Percentiles rank a stretch among this genome's conserved stretches.
Conservation (phyloP, 2,888 invertebrate genomes). For the Microctonus brassicae region DNA sequence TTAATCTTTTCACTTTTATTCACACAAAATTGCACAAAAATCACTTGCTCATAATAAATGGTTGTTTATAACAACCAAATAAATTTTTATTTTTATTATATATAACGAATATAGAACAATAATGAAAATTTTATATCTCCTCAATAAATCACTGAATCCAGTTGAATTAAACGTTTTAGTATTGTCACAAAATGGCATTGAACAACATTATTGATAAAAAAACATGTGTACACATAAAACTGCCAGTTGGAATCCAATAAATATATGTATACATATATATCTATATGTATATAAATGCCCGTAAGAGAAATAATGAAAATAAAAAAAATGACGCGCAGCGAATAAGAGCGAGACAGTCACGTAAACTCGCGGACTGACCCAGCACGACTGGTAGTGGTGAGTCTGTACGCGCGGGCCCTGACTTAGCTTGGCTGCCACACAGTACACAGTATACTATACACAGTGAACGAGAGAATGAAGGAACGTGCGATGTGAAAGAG, state of each 20-base stretch:
- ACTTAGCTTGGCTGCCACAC: conserved; percentile 16
- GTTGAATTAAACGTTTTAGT: neutral
- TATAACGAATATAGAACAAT: neutral
- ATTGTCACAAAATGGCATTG: no score
- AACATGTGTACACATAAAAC: neutral
- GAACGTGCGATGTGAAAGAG: neutral
- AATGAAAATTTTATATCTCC: neutral
- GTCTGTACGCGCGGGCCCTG: conserved; percentile 30
- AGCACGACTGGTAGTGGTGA: conserved; percentile 63
- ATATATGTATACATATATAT: neutral
- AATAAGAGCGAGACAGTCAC: conserved; percentile 32
- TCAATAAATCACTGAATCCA: neutral
- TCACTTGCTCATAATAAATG: no score
- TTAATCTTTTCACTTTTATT: neutral
- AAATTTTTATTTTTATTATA: neutral
- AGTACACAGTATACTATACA: neutral
- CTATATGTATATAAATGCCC: conserved; percentile 1
- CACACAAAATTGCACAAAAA: neutral
- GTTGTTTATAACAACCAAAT: neutral
- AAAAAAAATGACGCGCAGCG: neutral
- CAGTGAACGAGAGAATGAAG: neutral
- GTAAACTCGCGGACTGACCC: conserved; percentile 66
- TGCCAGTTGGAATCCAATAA: neutral
- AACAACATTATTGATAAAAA: no score
- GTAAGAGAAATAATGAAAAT: neutral